Percentiles rank a stretch among this genome's conserved stretches.
Evolutionary conservation across 2,797 vertebrate species (phyloP).

Genomic region (Lagorchestes hirsutus): DNA sequence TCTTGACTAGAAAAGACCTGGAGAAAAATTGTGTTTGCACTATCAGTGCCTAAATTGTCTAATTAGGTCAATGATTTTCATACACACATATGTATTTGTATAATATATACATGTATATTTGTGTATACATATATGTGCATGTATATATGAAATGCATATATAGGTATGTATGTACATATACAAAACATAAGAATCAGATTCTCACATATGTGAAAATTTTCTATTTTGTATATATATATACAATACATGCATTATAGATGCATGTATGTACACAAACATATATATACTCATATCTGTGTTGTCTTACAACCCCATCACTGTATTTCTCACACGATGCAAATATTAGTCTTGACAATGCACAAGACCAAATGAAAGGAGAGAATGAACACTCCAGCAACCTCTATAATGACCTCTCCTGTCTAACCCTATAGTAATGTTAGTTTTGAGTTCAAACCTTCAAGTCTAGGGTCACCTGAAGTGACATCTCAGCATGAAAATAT

Average conservation of each 20-base stretch:
- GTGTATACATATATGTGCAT: not conserved
- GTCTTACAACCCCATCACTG: not conserved
- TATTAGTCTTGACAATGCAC: not conserved
- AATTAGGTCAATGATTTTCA: not conserved
- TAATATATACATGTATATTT: not conserved
- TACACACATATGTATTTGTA: not conserved
- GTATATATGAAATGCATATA: not conserved
- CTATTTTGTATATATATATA: not conserved
- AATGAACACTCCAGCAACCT: not conserved
- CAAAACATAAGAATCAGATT: not conserved
- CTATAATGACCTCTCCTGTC: not conserved
- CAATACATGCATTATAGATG: not conserved
- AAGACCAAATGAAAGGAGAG: not conserved
- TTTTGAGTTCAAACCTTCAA: not conserved
- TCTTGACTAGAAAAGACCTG: slow-evolving; percentile 27
- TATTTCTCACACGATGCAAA: not conserved
- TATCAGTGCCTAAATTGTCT: slow-evolving; percentile 50
- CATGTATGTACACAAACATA: not conserved
- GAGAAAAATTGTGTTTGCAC: slow-evolving; percentile 34
- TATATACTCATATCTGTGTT: accelerated
- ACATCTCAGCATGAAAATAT: not conserved
- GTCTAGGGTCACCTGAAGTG: not conserved
- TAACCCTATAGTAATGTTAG: not conserved
- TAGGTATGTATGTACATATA: not conserved
- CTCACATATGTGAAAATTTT: not conserved